phyloP scores from a whole-genome alignment of 2,888 invertebrate species.

The Ditula angustiorana region DNA sequence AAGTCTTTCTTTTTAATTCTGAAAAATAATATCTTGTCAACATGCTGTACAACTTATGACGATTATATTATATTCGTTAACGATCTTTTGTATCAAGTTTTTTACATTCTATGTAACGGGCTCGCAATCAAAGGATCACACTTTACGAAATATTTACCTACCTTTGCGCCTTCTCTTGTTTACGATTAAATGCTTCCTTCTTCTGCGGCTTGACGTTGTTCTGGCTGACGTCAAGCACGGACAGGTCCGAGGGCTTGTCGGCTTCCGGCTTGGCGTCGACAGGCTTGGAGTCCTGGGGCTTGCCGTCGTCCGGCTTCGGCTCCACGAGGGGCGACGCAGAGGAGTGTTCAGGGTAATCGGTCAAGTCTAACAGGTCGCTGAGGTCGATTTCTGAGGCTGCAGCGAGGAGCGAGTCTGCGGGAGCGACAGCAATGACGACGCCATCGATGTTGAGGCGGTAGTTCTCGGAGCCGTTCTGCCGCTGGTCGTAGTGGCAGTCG shows the following conservation, averaged over 20 bases:
- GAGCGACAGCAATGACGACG: conserved; percentile 88
- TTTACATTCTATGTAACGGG: too few species aligned
- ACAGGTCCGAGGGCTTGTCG: conserved; percentile 39
- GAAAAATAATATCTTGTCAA: too few species aligned
- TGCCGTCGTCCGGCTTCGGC: conserved; percentile 47
- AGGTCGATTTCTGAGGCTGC: conserved; percentile 81
- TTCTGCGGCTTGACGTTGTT: conserved; percentile 63
- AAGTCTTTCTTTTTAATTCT: too few species aligned
- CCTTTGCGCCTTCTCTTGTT: conserved; percentile 76
- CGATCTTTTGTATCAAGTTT: too few species aligned
- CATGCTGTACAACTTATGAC: too few species aligned
- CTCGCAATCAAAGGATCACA: not conserved
- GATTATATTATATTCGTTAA: too few species aligned
- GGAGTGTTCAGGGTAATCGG: conserved; percentile 54
- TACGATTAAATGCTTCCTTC: conserved; percentile 63
- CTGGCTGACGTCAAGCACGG: conserved; percentile 55
- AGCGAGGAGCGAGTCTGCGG: conserved; percentile 86
- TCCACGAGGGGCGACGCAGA: conserved; percentile 50
- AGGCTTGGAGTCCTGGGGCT: conserved; percentile 42
- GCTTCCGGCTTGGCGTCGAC: conserved; percentile 44
- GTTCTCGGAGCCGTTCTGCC: conserved; percentile 92
- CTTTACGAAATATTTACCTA: conserved; percentile 46
- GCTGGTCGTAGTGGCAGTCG: conserved; percentile 87
- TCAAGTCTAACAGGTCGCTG: conserved; percentile 67
- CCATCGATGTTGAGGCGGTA: conserved; percentile 89